phyloP scores from a whole-genome alignment of 2,797 vertebrate species.

The Limnodromus scolopaceus region DNA sequence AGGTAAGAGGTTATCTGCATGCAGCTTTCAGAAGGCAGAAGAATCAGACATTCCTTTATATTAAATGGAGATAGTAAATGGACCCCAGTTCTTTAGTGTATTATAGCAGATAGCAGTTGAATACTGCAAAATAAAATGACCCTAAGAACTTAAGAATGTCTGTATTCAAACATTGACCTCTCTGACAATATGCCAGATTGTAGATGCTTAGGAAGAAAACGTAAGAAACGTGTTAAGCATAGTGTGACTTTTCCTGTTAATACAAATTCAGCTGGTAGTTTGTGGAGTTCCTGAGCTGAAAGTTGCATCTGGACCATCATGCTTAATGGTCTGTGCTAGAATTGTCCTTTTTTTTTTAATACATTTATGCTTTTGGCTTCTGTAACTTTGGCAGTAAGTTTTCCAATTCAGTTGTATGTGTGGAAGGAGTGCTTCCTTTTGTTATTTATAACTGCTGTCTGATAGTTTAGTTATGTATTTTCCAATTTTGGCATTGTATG shows the following conservation, averaged over 20 bases:
- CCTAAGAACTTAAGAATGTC: not conserved
- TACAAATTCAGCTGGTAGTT: not conserved
- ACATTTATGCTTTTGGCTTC: not conserved
- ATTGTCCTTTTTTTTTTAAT: not conserved
- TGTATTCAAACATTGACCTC: not conserved
- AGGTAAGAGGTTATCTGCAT: not conserved
- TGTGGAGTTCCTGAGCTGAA: not conserved
- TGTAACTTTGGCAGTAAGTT: not conserved
- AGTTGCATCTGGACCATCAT: not conserved
- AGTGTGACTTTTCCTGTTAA: not conserved
- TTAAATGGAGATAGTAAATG: not conserved
- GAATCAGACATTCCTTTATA: not conserved
- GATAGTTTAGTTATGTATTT: not conserved
- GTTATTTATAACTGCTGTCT: not conserved
- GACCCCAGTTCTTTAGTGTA: not conserved
- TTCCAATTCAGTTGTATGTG: not conserved
- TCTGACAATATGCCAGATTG: not conserved
- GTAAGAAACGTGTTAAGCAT: not conserved
- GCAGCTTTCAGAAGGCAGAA: not conserved
- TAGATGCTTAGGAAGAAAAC: not conserved
- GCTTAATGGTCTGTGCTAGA: not conserved
- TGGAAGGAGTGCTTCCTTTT: not conserved
- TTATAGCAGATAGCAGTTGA: not conserved
- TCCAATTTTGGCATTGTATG: not conserved
- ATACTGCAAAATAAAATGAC: not conserved